Base-by-base conservation (phyloP, 2,797 vertebrate genomes). In the Ctenochaetus hawaiiensis region DNA sequence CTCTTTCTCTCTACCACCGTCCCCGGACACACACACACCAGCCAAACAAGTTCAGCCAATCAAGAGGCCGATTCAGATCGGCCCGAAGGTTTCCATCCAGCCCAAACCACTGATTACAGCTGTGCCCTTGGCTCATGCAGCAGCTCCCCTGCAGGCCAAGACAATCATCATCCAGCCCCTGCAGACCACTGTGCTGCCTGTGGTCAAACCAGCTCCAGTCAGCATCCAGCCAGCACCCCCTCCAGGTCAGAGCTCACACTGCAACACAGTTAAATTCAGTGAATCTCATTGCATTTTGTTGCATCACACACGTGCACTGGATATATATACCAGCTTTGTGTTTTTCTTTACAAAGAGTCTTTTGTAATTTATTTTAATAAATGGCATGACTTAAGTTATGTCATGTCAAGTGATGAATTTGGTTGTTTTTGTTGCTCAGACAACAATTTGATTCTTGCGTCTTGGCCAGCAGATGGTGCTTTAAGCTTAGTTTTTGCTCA, bases 121-220 rank as follows among this genome's bases (percentile, higher is more conserved):
- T 20, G 80, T 97, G 78, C 95, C 96, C 34, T 90, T 97, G 84
- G 53, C 95, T 81, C 95, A 92, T 48, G 57, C 94, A 13, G 84
- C 92, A 49, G 64, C 96, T 49, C 78, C 94, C 0, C 90, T 97
- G 76, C 95, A 96, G 75, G 81, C 96, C 13, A 99, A 98, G 92
- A 95, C 97, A 48, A 97, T 99, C 86, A 96, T 99, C 91, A 95
- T 99, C 80, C 98, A 98, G 91, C 95, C 97, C 8, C 80, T 99
- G 59, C 96, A 97, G 75, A 86, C 91, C 0, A 86, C 96, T 0
- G 85, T 98, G 44, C 65, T 98, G 75, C 94, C 96, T 0, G 58
- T 97, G 81, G 89, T 96, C 45, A 98, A 98, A 89, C 94, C 94
- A 44, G 84, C 95, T 2, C 95, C 95, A 0, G 83, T 98, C 82